Evolutionary conservation across 30 jellyfish, hydroid and myxozoan species (phyloP), one percentile per base, ranked within the genome.

Genomic region (Aurelia coerulea): DNA sequence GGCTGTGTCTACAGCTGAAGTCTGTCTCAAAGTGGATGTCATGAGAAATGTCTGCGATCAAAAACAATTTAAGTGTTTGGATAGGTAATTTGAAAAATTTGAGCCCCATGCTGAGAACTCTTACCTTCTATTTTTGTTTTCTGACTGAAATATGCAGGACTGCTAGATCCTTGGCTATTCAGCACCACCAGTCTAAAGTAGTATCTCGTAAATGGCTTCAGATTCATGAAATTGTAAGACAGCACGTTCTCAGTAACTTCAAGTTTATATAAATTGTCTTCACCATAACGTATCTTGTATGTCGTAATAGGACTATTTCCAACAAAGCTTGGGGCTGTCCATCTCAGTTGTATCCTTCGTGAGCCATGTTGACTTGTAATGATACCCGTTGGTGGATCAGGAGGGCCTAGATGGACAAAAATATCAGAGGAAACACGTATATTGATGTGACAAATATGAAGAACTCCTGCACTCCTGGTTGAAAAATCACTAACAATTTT

Each of bases 131-230:
- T 10, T 13, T 67, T 56, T 6, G 91, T 81, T 50, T 58, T 52
- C 12, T 31, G 16, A 33, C 12, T 19, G 9, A 81, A 6, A 4
- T 18, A 29, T 5, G 51, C 39, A 11, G 53, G 15, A 10, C 13
- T 14, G 60, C 91, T 68, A 2, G 5, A 7, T 12, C 91, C 91
- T 56, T 59, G n/a, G 49, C 16, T 18, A 34, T 81, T 81, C 18
- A n/a, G 16, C 18, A 83, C 91, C 2, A 67, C 13, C 18, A 81
- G 10, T 5, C 11, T 46, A 60, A 81, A 81, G n/a, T 39, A 14
- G 78, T 81, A 81, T 9, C 5, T 54, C 7, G 66, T 67, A 75
- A 81, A 81, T 52, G 91, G 91, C 10, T 18, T 17, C 46, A 81
- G 73, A 2, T 35, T 35, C 2, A 84, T 39, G 9, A 67, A 78